Evolutionary conservation across 35 echinoderm and acorn worm species (phyloP).

Genomic region (Diadema setosum): DNA sequence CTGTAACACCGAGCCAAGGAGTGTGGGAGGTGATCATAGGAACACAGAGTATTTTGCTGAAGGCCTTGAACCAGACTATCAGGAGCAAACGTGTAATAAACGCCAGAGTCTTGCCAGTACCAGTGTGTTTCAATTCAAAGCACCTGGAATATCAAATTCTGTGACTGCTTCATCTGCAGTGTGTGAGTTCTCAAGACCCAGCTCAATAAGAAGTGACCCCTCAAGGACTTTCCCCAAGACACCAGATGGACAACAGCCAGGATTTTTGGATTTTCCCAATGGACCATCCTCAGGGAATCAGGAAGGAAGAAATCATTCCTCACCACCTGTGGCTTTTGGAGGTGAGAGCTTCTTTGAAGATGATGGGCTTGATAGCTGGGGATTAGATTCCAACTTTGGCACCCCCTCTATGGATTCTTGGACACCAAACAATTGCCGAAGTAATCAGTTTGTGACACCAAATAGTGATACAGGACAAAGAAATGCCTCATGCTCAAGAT

Average conservation of each 20-base stretch:
- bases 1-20: not conserved
- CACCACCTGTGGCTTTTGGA: not conserved
- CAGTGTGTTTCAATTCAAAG: not conserved
- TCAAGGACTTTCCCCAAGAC: not conserved
- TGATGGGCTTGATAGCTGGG: not conserved
- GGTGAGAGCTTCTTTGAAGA: conserved; percentile 51
- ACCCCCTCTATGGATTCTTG: not conserved
- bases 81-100: not conserved
- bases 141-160: too few relatives aligned
- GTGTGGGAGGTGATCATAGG: not conserved
- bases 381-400: not conserved
- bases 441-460: not conserved
- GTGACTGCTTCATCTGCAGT: too few relatives aligned
- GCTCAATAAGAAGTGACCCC: not conserved
- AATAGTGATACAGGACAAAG: not conserved
- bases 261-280: not conserved
- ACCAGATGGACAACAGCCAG: not conserved
- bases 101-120: not conserved
- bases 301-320: not conserved
- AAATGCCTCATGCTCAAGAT: not conserved
- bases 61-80: not conserved
- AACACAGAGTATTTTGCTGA: not conserved
- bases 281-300: not conserved
- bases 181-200: too few relatives aligned
- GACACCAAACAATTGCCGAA: not conserved